phyloP scores from a whole-genome alignment of 2,888 invertebrate genomes.

The Hoplodrina blanda region DNA sequence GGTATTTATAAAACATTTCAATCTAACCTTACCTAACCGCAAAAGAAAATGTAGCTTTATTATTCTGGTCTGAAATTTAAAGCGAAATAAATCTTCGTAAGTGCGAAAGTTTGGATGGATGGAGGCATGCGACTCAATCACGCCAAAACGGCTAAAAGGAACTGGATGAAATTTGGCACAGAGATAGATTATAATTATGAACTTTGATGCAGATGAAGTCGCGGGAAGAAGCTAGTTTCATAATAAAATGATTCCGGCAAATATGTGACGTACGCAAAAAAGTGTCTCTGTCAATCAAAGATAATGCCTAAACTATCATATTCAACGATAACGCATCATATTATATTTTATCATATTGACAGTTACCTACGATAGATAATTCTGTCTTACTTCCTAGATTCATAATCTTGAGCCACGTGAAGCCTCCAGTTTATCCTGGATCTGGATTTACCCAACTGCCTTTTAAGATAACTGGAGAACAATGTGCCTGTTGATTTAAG shows the following conservation, averaged over 20 bases:
- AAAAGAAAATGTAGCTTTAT: no score
- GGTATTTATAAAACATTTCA: conserved; percentile 13
- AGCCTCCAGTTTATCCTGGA: neutral
- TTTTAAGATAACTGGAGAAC: conserved; percentile 5
- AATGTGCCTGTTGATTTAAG: neutral
- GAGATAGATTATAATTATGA: no score
- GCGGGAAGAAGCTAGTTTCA: neutral
- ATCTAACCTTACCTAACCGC: neutral
- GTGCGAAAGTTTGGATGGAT: no score
- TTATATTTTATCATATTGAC: conserved; percentile 9
- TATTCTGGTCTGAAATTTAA: no score
- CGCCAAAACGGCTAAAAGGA: no score
- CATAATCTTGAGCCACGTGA: conserved; percentile 25
- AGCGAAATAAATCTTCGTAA: no score
- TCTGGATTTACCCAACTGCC: conserved; percentile 3
- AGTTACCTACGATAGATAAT: conserved; percentile 35
- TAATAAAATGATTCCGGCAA: neutral
- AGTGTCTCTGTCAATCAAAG: conserved; percentile 10
- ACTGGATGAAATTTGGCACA: no score
- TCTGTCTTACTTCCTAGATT: conserved; percentile 26
- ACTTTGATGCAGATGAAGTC: no score
- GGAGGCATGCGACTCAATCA: no score
- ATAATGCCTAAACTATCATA: conserved; percentile 9
- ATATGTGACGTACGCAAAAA: neutral
- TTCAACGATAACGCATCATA: conserved; percentile 14